Evolutionary conservation across 1,140 invertebrate genomes (phyloP).

Genomic region (Lanistes nyassanus): DNA sequence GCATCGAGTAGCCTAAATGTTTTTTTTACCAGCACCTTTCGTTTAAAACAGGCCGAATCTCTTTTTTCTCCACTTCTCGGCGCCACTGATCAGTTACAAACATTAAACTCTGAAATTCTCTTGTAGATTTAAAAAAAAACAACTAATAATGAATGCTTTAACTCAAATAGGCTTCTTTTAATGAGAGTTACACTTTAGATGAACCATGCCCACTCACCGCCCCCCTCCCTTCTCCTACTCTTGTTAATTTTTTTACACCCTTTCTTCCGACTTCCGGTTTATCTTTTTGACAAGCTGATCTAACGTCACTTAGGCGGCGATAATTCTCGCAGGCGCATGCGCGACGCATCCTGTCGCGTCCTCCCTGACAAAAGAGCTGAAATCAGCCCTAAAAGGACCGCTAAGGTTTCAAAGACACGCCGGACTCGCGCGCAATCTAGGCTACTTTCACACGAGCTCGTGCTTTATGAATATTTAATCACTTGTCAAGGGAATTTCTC

Average conservation of each 20-base stretch:
- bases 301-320: background rate
- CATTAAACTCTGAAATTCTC: too few species aligned
- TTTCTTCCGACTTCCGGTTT: background rate
- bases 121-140: too few species aligned
- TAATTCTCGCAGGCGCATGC: constrained; percentile 11
- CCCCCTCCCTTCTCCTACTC: background rate
- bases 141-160: too few species aligned
- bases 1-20: too few species aligned
- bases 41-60: too few species aligned
- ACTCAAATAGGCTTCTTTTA: too few species aligned
- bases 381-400: constrained; percentile 4
- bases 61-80: too few species aligned
- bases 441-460: constrained; percentile 1
- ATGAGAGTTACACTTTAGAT: too few species aligned
- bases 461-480: constrained; percentile 17
- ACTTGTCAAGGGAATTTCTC: background rate
- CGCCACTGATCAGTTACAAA: too few species aligned
- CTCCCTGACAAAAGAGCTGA: background rate
- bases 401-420: constrained; percentile 7
- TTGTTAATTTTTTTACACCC: background rate
- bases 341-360: background rate
- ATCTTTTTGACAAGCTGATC: too few species aligned
- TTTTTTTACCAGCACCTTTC: too few species aligned
- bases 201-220: too few species aligned
- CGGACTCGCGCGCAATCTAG: background rate